phyloP scores from a whole-genome alignment of 1,140 invertebrate species.

The Ostrea edulis region DNA sequence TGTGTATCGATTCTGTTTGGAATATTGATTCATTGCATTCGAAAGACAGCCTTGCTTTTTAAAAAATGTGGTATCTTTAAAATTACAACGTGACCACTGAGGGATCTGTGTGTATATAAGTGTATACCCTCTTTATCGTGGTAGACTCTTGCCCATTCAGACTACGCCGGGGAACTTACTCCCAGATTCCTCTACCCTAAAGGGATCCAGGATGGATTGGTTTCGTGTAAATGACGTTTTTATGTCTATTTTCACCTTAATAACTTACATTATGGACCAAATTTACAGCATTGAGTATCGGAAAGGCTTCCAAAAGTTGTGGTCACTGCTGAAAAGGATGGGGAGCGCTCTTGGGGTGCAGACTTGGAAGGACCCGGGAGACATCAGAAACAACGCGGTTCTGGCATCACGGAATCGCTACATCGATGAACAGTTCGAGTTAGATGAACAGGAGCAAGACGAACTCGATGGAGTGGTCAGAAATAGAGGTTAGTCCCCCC shows the following conservation, averaged over 20 bases:
- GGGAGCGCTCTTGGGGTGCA: not conserved
- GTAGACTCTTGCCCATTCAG: not conserved
- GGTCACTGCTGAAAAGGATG: not conserved
- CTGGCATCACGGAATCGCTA: not conserved
- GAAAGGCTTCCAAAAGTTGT: not conserved
- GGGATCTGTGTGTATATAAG: not conserved
- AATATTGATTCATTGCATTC: not conserved
- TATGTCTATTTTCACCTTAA: not conserved
- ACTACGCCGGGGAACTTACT: not conserved
- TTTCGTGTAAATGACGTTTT: conserved; percentile 4
- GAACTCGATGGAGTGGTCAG: not conserved
- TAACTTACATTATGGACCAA: conserved; percentile 30
- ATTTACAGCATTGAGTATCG: conserved; percentile 25
- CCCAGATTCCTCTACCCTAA: no score
- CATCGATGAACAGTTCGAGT: not conserved
- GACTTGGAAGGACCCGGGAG: not conserved
- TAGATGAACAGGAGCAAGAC: not conserved
- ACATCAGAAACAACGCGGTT: not conserved
- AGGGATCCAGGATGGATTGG: conserved; percentile 24
- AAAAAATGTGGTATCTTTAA: not conserved
- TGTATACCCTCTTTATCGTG: not conserved
- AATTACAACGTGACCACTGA: not conserved
- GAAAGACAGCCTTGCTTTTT: not conserved
- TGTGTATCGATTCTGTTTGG: not conserved
- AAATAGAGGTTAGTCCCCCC: not conserved